Evolutionary conservation across 2,888 invertebrate genomes (phyloP), one percentile per base, ranked within the genome.

Genomic region (Leucophenga maculata): DNA sequence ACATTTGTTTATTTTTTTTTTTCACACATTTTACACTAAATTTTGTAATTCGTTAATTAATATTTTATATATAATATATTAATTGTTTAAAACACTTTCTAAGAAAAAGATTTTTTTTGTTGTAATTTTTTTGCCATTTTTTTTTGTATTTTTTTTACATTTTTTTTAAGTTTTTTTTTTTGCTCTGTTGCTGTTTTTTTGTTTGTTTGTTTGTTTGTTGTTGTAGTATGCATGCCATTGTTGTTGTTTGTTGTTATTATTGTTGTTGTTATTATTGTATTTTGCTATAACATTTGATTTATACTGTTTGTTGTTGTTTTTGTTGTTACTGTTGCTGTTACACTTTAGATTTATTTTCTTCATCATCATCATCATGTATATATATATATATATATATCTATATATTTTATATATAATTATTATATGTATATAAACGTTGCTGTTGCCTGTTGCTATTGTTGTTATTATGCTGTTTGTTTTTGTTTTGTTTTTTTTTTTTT

Each of bases 401-500:
- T 14, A 39, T 60, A 44, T 62, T 46, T 57, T 44, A 8, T 11
- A 16, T 57, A n/a, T 39, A 3, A 22, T 66, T 55, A 3, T 65
- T 65, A 32, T 20, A 65, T 32, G 32, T 65, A 14, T 52, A 60
- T 60, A 39, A 60, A 44, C 31, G 16, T 50, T 22, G 3, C 22
- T 13, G 57, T 71, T 67, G 55, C 68, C 39, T 22, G 16, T 66
- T 39, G 14, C 13, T 39, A 32, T 54, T 54, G 13, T 50, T 68
- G 22, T 54, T 52, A 16, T 68, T 65, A n/a, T 68, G 20, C 1
- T 44, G 20, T 31, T 50, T 22, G 9, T 48, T 70, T 74, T 59
- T 71, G 62, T 73, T 77, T 68, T 65, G 39, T 75, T 65, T 50
- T 70, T 67, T 75, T 74, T 70, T 83, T 83, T 79, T 84, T 84